These are phyloP conservation scores for Drosophila sechellia DNA, from an alignment of 1,140 invertebrate genomes.

Conservation along the genomic window DNA sequence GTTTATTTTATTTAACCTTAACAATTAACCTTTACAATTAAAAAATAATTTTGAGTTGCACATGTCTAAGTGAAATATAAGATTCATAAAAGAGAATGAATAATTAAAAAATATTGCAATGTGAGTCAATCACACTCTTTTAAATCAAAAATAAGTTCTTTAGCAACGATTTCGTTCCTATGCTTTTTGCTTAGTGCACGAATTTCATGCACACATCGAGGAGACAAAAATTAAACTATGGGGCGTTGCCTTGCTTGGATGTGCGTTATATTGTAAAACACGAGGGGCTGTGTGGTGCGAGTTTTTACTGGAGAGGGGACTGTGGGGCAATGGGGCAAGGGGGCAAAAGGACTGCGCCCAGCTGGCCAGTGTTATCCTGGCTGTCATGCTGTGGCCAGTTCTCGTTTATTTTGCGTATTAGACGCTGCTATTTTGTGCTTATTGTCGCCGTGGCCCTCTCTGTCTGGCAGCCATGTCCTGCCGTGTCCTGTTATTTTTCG, in stretches of 20 bases:
- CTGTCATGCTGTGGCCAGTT: constrained; percentile 73
- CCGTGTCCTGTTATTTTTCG: constrained; percentile 74
- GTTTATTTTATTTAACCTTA: too few relatives aligned
- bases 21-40: too few relatives aligned
- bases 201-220: constrained; percentile 25
- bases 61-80: too few relatives aligned
- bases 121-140: too few relatives aligned
- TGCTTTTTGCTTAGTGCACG: not conserved
- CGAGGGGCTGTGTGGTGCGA: constrained; percentile 16
- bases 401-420: constrained; percentile 83
- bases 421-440: constrained; percentile 79
- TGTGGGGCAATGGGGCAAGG: not conserved
- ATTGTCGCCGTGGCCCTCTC: constrained; percentile 52
- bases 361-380: constrained; percentile 55
- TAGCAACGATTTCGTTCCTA: too few relatives aligned
- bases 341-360: constrained; percentile 47
- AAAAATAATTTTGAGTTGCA: too few relatives aligned
- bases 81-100: too few relatives aligned
- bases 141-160: too few relatives aligned
- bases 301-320: not conserved
- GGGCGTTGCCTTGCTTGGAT: constrained; percentile 78
- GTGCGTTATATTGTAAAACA: constrained; percentile 83
- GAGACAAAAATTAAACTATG: constrained; percentile 76
- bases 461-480: constrained; percentile 13
- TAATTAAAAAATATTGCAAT: too few relatives aligned